Percentiles rank a stretch among this genome's conserved stretches.
These are phyloP conservation scores for Aegotheles bennettii DNA, from an alignment of 2,113 vertebrate species.

Conservation along the genomic window DNA sequence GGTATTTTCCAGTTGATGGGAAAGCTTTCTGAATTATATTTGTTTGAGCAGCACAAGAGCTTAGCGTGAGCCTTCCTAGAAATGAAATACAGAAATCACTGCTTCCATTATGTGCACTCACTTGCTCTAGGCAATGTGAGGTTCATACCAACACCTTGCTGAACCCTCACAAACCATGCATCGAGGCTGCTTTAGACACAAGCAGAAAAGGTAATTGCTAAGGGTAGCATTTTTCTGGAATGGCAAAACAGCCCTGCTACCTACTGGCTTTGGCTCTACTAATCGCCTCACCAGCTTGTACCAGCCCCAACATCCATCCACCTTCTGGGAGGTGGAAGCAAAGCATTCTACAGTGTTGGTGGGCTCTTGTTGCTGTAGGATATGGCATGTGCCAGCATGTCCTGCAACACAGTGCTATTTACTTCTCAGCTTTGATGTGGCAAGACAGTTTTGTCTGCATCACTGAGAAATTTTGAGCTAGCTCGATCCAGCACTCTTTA, in stretches of 20 bases:
- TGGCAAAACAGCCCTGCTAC: not conserved
- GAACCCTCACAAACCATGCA: not conserved
- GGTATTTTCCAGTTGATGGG: not conserved
- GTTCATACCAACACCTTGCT: not conserved
- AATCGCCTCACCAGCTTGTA: not conserved
- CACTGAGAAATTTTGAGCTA: not conserved
- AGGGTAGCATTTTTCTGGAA: not conserved
- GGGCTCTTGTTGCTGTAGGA: not conserved
- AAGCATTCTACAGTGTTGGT: not conserved
- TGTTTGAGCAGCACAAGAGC: not conserved
- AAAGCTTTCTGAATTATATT: not conserved
- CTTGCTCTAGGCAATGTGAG: not conserved
- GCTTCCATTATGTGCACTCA: not conserved
- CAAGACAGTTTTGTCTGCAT: not conserved
- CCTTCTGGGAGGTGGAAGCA: not conserved
- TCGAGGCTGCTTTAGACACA: not conserved
- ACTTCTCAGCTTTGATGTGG: conserved; percentile 11
- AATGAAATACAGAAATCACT: not conserved
- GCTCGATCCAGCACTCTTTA: not conserved
- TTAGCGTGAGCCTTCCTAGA: not conserved
- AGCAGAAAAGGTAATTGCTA: not conserved
- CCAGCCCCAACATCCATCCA: not conserved
- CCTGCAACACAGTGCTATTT: not conserved
- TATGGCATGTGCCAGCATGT: not conserved
- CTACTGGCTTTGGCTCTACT: not conserved